These are phyloP conservation scores for Cybosia mesomella DNA, from an alignment of 2,888 invertebrate species.

Conservation along the genomic window DNA sequence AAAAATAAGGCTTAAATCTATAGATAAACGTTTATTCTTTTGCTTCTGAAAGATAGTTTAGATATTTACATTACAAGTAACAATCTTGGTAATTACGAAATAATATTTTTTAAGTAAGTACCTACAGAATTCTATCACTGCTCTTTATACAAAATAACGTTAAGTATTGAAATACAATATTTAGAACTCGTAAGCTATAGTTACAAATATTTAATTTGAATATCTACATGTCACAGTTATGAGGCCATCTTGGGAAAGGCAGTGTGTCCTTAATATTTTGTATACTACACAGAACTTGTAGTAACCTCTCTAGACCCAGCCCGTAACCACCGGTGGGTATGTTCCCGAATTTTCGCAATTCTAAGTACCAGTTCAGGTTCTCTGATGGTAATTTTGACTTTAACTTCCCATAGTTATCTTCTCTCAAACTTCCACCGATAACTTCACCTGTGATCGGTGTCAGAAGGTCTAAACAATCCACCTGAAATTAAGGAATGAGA, in stretches of 20 bases:
- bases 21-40: not conserved
- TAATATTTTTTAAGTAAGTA: no score
- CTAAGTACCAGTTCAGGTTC: constrained; percentile 94
- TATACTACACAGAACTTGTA: constrained; percentile 94
- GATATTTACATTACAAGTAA: not conserved
- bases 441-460: constrained; percentile 97
- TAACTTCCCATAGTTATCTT: constrained; percentile 90
- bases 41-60: not conserved
- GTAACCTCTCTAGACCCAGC: constrained; percentile 96
- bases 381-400: constrained; percentile 88
- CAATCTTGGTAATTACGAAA: no score
- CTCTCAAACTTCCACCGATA: constrained; percentile 97
- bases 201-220: not conserved
- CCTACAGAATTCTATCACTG: not conserved
- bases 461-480: constrained; percentile 95
- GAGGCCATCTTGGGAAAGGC: constrained; percentile 98
- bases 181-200: not conserved
- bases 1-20: not conserved
- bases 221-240: constrained; percentile 91
- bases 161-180: no score
- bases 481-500: constrained; percentile 77
- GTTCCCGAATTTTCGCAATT: constrained; percentile 95
- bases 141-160: not conserved
- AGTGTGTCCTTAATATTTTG: constrained; percentile 97
- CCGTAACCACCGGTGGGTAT: constrained; percentile 98